Conservation (phyloP, 2,113 vertebrate species). For the Dicrurus megarhynchus region DNA sequence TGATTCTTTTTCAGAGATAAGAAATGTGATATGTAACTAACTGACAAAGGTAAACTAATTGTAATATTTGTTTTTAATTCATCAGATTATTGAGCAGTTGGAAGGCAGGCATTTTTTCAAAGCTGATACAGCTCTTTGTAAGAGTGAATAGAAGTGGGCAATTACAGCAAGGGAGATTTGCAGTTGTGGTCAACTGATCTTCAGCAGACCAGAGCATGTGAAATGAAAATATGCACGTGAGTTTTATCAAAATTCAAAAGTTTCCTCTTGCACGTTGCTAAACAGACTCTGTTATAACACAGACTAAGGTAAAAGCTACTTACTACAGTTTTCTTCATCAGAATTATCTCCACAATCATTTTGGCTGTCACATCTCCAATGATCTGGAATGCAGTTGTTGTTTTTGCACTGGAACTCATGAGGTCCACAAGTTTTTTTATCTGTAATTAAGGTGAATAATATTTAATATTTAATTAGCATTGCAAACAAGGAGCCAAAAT, state of each 20-base stretch:
- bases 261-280: background rate
- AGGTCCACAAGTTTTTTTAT: constrained; percentile 98
- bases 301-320: constrained; percentile 66
- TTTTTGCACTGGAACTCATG: constrained; percentile 98
- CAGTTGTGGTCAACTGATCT: background rate
- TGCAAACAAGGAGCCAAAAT: background rate
- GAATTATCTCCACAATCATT: constrained; percentile 98
- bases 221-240: background rate
- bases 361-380: constrained; percentile 97
- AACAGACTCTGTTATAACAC: background rate
- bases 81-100: background rate
- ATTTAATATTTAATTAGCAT: background rate
- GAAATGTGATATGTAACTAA: background rate
- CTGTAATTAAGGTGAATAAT: constrained; percentile 71
- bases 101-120: background rate
- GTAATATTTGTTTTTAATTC: background rate
- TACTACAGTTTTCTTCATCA: constrained; percentile 97
- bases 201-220: background rate
- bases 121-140: background rate
- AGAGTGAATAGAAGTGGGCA: background rate
- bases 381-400: constrained; percentile 98
- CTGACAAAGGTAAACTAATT: background rate
- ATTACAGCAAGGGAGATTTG: constrained; percentile 13
- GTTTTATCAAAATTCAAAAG: background rate
- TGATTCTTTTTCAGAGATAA: background rate